Base-by-base conservation (phyloP, 2,113 vertebrate species). In the Tretioscincus oriximinensis region DNA sequence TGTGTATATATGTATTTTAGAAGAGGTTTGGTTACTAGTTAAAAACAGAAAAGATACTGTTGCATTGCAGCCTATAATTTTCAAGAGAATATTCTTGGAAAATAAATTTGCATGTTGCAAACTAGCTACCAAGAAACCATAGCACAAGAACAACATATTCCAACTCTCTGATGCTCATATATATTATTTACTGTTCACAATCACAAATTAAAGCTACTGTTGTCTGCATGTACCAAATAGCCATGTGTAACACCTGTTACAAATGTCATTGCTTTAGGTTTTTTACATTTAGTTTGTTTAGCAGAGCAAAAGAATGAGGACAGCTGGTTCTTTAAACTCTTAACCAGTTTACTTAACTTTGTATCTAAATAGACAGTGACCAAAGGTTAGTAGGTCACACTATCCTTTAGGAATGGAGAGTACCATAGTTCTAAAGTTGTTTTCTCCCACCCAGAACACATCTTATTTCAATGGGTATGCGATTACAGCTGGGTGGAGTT, bases 231-330 rank as follows among this genome's bases (percentile, higher is more conserved):
- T 5, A 67, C 14, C 63, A 66, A 49, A 45, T 51, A 61, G 11
- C 51, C 47, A 60, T 22, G 11, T 31, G 28, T 41, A 73, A 12
- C 63, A 81, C 49, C 73, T 72, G 61, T 45, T 77, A 26, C 8
- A n/a, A 71, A 45, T 20, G 21, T 54, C 60, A 75, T n/a, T 74
- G 63, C 61, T 84, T 80, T 65, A 51, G 73, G 1, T 3, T 31
- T n/a, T 67, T 74, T 35, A 64, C 35, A 66, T 84, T 72, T 67
- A 66, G 22, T 70, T 80, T 80, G 60, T 81, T 85, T 66, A 75
- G 54, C 18, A 12, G n/a, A 70, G 41, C 61, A 67, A 29, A 54
- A 64, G 41, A 71, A 84, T 74, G 24, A 11, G 45, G 71, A 70
- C 71, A 80, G 82, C 75, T 71, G 72, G 65, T 66, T 28, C 60